Evolutionary conservation across 2,888 invertebrate species (phyloP).

Genomic region (Heliconius erato): DNA sequence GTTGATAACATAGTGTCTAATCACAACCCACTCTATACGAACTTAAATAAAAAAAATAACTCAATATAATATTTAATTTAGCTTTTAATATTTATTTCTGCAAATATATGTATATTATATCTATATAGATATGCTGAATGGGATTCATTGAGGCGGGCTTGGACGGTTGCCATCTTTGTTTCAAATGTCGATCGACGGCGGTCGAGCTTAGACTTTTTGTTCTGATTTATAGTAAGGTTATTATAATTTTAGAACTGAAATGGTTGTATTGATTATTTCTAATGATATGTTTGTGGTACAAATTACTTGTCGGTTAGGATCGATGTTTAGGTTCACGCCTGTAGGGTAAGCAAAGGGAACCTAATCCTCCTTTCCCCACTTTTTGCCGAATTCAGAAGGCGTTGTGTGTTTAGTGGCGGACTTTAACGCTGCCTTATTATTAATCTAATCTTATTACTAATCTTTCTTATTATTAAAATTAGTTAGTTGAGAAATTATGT

Average conservation of each 20-base stretch:
- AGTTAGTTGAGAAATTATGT: too few relatives aligned
- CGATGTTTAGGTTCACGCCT: not conserved
- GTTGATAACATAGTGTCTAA: not conserved
- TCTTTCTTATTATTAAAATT: too few relatives aligned
- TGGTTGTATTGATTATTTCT: constrained; percentile 32
- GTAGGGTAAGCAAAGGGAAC: too few relatives aligned
- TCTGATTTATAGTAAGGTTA: constrained; percentile 44
- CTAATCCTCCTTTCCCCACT: too few relatives aligned
- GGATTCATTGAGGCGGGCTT: constrained; percentile 58
- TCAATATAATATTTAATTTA: constrained; percentile 39
- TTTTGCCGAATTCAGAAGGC: too few relatives aligned
- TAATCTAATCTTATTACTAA: too few relatives aligned
- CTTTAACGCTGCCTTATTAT: too few relatives aligned
- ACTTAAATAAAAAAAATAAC: constrained; percentile 32
- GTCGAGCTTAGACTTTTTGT: constrained; percentile 49
- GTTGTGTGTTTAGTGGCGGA: too few relatives aligned
- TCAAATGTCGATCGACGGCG: constrained; percentile 53
- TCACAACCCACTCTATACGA: not conserved
- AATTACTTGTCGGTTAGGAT: not conserved
- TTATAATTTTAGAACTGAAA: constrained; percentile 40
- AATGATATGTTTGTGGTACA: not conserved
- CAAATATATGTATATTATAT: not conserved
- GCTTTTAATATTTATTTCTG: constrained; percentile 2
- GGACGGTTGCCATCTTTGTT: constrained; percentile 60
- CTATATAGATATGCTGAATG: constrained; percentile 50